Base-by-base conservation (phyloP, 2,113 vertebrate genomes). In the Chloebia gouldiae region DNA sequence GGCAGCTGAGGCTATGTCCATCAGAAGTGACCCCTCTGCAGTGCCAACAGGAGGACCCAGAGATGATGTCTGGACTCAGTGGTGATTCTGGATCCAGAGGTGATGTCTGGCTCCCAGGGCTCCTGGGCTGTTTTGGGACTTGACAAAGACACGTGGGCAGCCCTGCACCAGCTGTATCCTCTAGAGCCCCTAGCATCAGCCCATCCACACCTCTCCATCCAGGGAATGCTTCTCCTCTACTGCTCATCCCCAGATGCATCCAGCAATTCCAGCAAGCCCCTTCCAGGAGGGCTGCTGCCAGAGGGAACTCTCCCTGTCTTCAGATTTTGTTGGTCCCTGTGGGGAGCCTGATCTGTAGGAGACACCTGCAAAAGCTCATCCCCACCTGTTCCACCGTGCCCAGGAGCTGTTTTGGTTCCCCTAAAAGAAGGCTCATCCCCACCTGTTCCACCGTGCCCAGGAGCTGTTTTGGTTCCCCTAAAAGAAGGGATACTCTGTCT, bases 11-110 rank as follows among this genome's bases (percentile, higher is more conserved):
- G 6, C 47, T 47, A 22, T 47, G 47, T 50, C 49, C 49, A 14
- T 50, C 49, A 50, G 49, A 24, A 50, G 49, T 25, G 49, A 50
- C 8, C 49, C 49, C 24, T 50, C 49, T 25, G 49, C 47, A 50
- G 23, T 50, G 49, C 49, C 49, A 25, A 15, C 49, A 50, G 49
- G 23, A 50, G 49, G 13, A 50, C 24, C 24, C 49, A 50, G 23
- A 0, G 2, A 15, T 4, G 23, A 19, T 2, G 6, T 2, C 33
- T 4, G 2, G 4, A 45, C 19, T 44, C 44, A 44, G 42, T 0
- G 2, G 17, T 4, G 23, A 19, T 2, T 44, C 42, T 44, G 47
- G 12, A 49, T 23, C 14, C 49, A 50, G 49, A 0, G 2, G 17
- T 4, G 23, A 19, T 2, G 5, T 2, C 33, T 3, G 2, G 3